phyloP scores from a whole-genome alignment of 1,140 invertebrate genomes.

The Uloborus diversus region DNA sequence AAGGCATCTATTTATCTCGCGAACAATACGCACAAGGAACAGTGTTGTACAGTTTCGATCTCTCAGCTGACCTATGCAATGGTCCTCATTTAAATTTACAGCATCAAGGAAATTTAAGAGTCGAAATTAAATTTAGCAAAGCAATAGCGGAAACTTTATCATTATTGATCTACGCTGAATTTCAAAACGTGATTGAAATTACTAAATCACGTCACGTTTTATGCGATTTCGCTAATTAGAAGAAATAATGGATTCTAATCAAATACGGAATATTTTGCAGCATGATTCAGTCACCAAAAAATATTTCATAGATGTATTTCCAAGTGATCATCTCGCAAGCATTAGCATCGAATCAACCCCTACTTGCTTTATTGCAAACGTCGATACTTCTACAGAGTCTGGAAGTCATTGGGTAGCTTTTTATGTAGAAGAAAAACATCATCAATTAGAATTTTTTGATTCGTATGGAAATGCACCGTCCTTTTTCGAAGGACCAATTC shows the following conservation, averaged over 20 bases:
- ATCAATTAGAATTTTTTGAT: constrained; percentile 1
- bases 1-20: not conserved
- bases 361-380: not conserved
- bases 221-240: not conserved
- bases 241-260: not conserved
- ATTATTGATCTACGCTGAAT: not conserved
- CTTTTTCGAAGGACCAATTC: not conserved
- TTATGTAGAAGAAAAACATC: not conserved
- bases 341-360: not conserved
- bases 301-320: not conserved
- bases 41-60: not conserved
- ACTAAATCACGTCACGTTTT: not conserved
- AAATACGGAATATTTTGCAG: not conserved
- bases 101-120: not conserved
- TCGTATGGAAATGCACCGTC: not conserved
- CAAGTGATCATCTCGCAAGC: not conserved
- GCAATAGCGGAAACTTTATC: not conserved
- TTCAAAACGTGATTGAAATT: not conserved
- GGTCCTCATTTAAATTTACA: not conserved
- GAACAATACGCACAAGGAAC: not conserved
- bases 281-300: not conserved
- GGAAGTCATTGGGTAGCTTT: not conserved
- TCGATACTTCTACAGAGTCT: not conserved
- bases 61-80: not conserved
- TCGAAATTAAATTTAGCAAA: not conserved